Percentiles rank a stretch among this genome's conserved stretches.
These are phyloP conservation scores for Girardinus metallicus DNA, from an alignment of 2,797 vertebrate species.

Conservation along the genomic window DNA sequence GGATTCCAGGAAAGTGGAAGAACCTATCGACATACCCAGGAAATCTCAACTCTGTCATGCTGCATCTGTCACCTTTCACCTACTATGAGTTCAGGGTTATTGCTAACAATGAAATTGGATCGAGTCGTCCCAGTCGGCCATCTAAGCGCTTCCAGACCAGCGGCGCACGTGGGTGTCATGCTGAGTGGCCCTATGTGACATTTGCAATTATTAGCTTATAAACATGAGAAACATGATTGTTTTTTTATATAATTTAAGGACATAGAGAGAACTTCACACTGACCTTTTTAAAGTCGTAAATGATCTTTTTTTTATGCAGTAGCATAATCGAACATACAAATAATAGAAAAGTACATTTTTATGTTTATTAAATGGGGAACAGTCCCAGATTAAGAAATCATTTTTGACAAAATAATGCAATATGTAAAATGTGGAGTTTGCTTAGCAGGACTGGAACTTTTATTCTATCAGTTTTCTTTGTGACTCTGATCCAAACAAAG, in stretches of 20 bases:
- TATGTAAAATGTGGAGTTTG: background rate
- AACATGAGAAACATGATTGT: background rate
- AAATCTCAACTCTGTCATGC: slow-evolving; percentile 88
- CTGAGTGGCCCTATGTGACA: slow-evolving; percentile 3
- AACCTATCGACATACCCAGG: slow-evolving; percentile 92
- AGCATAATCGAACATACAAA: background rate
- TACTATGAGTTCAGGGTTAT: slow-evolving; percentile 95
- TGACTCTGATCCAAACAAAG: background rate
- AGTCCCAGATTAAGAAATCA: background rate
- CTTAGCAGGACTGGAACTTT: no score
- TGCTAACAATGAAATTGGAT: slow-evolving; percentile 90
- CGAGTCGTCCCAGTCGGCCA: slow-evolving; percentile 89
- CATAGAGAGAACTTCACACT: background rate
- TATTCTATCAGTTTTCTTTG: background rate
- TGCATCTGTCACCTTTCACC: slow-evolving; percentile 90
- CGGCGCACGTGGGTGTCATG: slow-evolving; percentile 87
- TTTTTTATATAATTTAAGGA: background rate
- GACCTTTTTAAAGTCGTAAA: background rate
- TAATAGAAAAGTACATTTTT: background rate
- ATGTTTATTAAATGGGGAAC: background rate
- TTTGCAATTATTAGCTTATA: background rate
- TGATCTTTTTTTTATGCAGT: background rate
- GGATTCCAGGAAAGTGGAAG: slow-evolving; percentile 90
- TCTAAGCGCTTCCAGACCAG: slow-evolving; percentile 91
- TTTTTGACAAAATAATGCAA: background rate